phyloP scores from a whole-genome alignment of 2,113 vertebrate genomes.

The Urocitellus parryii region DNA sequence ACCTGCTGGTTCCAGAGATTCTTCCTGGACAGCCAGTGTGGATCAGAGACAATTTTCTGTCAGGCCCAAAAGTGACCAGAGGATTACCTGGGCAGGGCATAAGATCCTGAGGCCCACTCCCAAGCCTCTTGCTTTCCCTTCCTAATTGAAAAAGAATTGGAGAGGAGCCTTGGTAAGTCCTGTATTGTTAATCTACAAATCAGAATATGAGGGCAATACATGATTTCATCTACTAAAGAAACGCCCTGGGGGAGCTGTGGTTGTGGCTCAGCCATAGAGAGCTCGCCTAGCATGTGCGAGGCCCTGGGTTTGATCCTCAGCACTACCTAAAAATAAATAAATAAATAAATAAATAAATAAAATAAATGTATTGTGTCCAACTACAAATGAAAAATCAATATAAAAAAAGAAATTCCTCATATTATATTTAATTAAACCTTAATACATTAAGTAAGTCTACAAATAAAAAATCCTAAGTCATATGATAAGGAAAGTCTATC shows the following conservation, averaged over 20 bases:
- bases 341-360: too few relatives aligned
- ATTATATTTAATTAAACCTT: slow-evolving; percentile 17
- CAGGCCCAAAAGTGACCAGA: not conserved
- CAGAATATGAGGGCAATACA: not conserved
- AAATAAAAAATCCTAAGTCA: not conserved
- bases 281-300: too few relatives aligned
- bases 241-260: not conserved
- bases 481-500: not conserved
- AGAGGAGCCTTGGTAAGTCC: not conserved
- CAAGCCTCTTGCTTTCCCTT: not conserved
- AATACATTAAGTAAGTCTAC: not conserved
- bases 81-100: not conserved
- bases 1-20: not conserved
- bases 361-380: too few relatives aligned
- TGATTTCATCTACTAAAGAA: not conserved
- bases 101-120: not conserved
- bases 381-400: too few relatives aligned
- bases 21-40: not conserved
- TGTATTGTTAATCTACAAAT: not conserved
- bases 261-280: too few relatives aligned
- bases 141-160: not conserved
- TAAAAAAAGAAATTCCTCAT: not conserved
- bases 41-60: not conserved
- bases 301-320: too few relatives aligned
- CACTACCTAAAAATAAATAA: too few relatives aligned